A percentile compares a stretch with the other conserved stretches of the same genome.
phyloP scores from a whole-genome alignment of 1,140 invertebrate species.

The Nomia melanderi region DNA sequence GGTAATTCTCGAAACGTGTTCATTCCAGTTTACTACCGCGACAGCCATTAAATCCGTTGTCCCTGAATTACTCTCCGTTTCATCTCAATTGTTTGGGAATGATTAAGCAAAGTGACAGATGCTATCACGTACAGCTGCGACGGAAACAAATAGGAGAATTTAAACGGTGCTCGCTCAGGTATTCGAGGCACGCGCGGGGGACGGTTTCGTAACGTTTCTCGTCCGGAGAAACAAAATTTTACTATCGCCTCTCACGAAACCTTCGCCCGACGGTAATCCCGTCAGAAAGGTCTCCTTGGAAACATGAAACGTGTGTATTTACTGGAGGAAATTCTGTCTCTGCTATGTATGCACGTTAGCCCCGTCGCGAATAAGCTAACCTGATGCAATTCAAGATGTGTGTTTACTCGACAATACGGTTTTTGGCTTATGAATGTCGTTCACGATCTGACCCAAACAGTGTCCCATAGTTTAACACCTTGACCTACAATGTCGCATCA shows the following conservation, averaged over 20 bases:
- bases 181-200: neutral
- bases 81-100: neutral
- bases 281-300: neutral
- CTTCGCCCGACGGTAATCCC: neutral
- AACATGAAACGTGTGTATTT: neutral
- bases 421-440: too few species aligned
- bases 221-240: neutral
- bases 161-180: neutral
- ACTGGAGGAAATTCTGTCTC: neutral
- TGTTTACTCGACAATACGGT: too few species aligned
- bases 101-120: neutral
- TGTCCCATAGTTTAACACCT: too few species aligned
- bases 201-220: slow-evolving; percentile 8
- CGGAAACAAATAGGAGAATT: neutral
- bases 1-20: too few species aligned
- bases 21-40: neutral
- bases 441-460: too few species aligned
- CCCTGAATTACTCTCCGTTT: neutral
- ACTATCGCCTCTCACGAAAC: neutral
- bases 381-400: too few species aligned
- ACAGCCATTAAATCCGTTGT: neutral
- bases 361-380: neutral
- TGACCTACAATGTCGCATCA: too few species aligned
- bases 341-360: neutral
- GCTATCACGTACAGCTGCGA: neutral